Conservation (phyloP, 2,888 invertebrate species). For the Chironomus riparius region DNA sequence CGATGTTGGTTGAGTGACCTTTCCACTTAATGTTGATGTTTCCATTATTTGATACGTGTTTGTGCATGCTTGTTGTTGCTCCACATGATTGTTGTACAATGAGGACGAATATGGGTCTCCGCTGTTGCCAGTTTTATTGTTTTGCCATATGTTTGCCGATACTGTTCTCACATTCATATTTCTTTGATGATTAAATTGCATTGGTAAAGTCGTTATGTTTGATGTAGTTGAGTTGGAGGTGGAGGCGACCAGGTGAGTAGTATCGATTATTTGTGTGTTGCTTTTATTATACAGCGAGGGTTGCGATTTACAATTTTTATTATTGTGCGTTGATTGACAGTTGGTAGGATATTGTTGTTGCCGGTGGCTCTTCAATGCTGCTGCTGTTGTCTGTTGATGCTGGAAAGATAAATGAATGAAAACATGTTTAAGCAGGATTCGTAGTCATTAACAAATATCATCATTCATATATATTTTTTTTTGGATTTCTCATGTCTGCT, state of each 20-base stretch:
- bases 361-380: not conserved
- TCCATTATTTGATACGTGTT: too few species aligned
- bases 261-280: not conserved
- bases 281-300: not conserved
- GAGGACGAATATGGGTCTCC: slow-evolving; percentile 28
- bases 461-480: not conserved
- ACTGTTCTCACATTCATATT: not conserved
- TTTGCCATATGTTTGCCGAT: slow-evolving; percentile 1
- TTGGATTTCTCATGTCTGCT: too few species aligned
- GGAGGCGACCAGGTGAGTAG: slow-evolving; percentile 6
- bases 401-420: not conserved
- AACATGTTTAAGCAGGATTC: not conserved
- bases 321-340: slow-evolving; percentile 14
- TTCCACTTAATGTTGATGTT: not conserved
- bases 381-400: not conserved
- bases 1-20: slow-evolving; percentile 9
- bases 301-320: slow-evolving; percentile 11
- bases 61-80: slow-evolving; percentile 11
- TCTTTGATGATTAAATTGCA: slow-evolving; percentile 7
- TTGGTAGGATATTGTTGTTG: not conserved
- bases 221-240: not conserved
- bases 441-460: not conserved
- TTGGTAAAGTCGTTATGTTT: not conserved
- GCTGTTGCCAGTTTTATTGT: slow-evolving; percentile 25
- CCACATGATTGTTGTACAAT: slow-evolving; percentile 24